Conservation (phyloP, 1,140 invertebrate genomes). For the Acromyrmex echinatior region DNA sequence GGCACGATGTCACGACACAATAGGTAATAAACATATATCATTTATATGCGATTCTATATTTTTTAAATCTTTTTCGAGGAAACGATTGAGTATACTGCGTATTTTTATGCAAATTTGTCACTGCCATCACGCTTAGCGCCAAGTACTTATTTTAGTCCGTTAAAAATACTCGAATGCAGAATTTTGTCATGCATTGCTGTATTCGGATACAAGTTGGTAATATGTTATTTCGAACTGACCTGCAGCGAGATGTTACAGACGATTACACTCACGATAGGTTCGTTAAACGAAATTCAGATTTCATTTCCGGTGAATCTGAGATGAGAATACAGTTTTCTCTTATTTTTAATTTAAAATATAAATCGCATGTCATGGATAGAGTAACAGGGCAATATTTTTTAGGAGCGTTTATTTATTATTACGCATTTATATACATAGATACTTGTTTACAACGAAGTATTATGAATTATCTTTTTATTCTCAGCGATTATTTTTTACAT, state of each 20-base stretch:
- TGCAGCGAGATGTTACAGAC: slow-evolving; percentile 46
- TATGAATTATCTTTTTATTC: neutral
- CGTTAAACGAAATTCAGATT: slow-evolving; percentile 61
- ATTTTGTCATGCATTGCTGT: neutral
- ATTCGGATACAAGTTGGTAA: neutral
- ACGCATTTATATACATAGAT: neutral
- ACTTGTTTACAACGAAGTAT: neutral
- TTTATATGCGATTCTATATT: neutral
- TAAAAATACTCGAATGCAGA: slow-evolving; percentile 2
- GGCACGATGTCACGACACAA: slow-evolving; percentile 33
- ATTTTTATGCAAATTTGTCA: neutral
- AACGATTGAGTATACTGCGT: neutral
- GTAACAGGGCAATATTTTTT: neutral
- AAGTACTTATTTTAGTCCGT: neutral
- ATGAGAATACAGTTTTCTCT: slow-evolving; percentile 36
- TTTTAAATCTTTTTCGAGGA: neutral
- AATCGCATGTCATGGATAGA: neutral
- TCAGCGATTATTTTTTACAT: neutral
- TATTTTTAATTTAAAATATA: neutral
- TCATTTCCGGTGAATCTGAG: slow-evolving; percentile 17
- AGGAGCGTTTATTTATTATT: neutral
- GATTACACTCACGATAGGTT: slow-evolving; percentile 48
- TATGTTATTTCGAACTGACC: slow-evolving; percentile 12
- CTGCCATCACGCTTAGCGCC: too few species aligned
- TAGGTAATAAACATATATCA: slow-evolving; percentile 61